These are phyloP conservation scores for Callyntrura sp. DNA, from an alignment of 2,888 invertebrate genomes.

Conservation along the genomic window DNA sequence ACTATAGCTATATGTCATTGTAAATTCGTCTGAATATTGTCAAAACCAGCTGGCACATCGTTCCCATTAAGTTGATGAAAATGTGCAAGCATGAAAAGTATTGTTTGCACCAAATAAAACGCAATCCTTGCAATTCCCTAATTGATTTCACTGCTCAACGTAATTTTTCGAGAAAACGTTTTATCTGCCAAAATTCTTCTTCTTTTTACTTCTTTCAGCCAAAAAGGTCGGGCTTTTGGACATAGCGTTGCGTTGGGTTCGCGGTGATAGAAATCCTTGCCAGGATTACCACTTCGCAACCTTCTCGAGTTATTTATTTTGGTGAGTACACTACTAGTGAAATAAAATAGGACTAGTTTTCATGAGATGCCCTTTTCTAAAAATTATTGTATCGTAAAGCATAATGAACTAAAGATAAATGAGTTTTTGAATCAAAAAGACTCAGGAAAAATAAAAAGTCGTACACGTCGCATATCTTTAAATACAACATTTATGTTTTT, in stretches of 20 bases:
- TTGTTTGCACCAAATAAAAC: too few species aligned
- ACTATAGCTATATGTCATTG: background rate
- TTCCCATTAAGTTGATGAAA: background rate
- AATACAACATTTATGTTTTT: background rate
- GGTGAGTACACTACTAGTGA: too few species aligned
- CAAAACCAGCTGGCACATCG: background rate
- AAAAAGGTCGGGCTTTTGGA: background rate
- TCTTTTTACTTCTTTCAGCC: background rate
- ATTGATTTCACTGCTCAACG: too few species aligned
- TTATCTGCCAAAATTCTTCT: too few species aligned
- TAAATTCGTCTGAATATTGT: conserved; percentile 18
- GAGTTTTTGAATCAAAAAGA: background rate
- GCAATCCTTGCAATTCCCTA: too few species aligned
- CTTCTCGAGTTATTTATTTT: background rate
- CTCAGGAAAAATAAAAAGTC: background rate
- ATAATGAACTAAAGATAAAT: background rate
- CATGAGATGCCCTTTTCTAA: too few species aligned
- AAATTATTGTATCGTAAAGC: too few species aligned
- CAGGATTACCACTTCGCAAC: background rate
- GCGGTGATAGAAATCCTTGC: background rate
- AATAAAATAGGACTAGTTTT: too few species aligned
- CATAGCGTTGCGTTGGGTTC: background rate
- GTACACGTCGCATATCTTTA: background rate
- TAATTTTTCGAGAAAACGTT: too few species aligned
- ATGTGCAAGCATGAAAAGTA: background rate